phyloP scores from a whole-genome alignment of 92 coral and sea anemone genomes.

The Zoanthus sansibaricus region DNA sequence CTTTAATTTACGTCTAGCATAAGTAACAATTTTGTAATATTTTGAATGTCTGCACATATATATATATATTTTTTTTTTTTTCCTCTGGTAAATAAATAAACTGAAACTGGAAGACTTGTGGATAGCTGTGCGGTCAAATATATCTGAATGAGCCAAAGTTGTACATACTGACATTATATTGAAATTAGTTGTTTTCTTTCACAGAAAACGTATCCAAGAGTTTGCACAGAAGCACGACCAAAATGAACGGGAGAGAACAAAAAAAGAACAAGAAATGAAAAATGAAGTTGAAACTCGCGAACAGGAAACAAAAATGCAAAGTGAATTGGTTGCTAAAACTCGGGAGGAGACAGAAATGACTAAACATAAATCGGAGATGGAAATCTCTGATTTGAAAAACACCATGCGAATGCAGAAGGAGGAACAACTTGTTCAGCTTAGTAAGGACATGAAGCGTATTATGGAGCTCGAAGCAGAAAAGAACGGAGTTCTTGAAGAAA shows the following conservation, averaged over 20 bases:
- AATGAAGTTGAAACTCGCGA: conserved; percentile 82
- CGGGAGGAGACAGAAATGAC: conserved; percentile 76
- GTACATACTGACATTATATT: too few species aligned
- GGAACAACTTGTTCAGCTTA: conserved; percentile 74
- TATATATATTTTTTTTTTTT: too few species aligned
- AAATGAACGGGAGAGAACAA: conserved; percentile 77
- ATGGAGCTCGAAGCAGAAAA: conserved; percentile 84
- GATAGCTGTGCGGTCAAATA: too few species aligned
- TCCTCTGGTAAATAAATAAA: too few species aligned
- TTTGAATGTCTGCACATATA: too few species aligned
- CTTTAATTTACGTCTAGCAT: too few species aligned
- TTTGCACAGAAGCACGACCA: conserved; percentile 82
- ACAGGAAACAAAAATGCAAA: conserved; percentile 71
- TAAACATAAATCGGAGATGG: conserved; percentile 83
- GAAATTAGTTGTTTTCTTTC: conserved; percentile 20
- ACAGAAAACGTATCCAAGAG: conserved; percentile 85
- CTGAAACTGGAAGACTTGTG: too few species aligned
- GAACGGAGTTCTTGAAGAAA: conserved; percentile 68
- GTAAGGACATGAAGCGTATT: conserved; percentile 82
- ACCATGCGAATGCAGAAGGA: conserved; percentile 86
- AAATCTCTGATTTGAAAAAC: conserved; percentile 78
- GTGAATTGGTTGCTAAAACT: conserved; percentile 80
- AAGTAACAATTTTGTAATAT: too few species aligned
- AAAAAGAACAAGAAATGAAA: conserved; percentile 79
- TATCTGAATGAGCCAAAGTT: too few species aligned